Percentiles rank a stretch among this genome's conserved stretches.
These are phyloP conservation scores for Alligator sinensis DNA, from an alignment of 2,113 vertebrate species.

Conservation along the genomic window DNA sequence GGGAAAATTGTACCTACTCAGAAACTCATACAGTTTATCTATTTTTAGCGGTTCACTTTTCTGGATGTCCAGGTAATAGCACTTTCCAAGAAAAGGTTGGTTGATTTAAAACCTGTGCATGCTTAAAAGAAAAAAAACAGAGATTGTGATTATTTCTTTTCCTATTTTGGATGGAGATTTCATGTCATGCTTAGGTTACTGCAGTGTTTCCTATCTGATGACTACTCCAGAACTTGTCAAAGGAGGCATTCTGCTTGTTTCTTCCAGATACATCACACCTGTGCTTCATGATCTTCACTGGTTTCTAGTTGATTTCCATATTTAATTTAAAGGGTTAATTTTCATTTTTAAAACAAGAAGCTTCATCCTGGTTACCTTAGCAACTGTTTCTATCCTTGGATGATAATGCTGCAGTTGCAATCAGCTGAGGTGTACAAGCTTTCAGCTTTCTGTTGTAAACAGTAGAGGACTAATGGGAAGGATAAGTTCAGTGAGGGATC, in stretches of 20 bases:
- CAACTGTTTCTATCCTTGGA: not conserved
- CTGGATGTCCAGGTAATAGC: not conserved
- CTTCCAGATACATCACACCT: not conserved
- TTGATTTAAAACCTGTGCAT: not conserved
- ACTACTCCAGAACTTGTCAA: not conserved
- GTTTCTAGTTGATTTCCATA: not conserved
- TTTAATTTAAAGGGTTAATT: not conserved
- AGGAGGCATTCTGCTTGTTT: not conserved
- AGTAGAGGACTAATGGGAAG: not conserved
- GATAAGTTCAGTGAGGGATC: not conserved
- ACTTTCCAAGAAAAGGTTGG: not conserved
- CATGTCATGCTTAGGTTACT: not conserved
- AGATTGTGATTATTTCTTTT: no score
- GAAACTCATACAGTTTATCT: not conserved
- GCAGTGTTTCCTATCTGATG: not conserved
- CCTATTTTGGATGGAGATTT: not conserved
- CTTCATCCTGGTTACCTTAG: not conserved
- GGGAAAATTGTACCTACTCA: not conserved
- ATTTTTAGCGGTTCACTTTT: not conserved
- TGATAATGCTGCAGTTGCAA: not conserved
- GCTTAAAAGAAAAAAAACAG: not conserved
- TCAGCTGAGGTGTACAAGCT: fast-evolving
- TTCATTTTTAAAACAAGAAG: not conserved
- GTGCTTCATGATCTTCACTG: not conserved
- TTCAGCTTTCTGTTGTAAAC: not conserved